Base-by-base conservation (phyloP, 2,888 invertebrate genomes). In the Rugalucina vietnamica region DNA sequence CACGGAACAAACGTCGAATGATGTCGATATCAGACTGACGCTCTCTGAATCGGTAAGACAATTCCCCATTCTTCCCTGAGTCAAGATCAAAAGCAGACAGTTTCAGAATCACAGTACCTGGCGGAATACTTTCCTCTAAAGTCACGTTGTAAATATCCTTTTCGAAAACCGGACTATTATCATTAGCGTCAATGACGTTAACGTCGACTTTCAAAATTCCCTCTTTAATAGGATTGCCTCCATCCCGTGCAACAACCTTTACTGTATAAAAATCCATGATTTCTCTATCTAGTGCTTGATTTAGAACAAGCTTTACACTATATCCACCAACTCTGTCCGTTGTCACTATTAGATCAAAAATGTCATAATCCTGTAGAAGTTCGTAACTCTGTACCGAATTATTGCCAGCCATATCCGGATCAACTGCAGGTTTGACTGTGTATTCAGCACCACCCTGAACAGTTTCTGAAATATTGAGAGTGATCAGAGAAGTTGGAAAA, bases 11-110 rank as follows among this genome's bases (percentile, higher is more conserved):
- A 10, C 78, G 36, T 14, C 79, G 80, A 36, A 90, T 88, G 12
- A 79, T 87, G 21, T 86, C 88, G 43, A 84, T 86, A 50, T 89
- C 80, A 0, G 85, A 71, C 73, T 88, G 88, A 12, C 82, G 80
- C 12, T 85, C 87, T 37, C 90, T 90, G 50, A 94, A 95, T 91
- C 94, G 94, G 91, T 95, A 96, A 4, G 93, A 91, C 10, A 96
- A 93, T 73, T 95, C 94, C 12, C 95, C 97, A 93, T 98, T 98
- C 8, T 96, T 96, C 3, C 98, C 98, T 87, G 97, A 96, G 93
- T 99, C 99, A 50, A 96, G 96, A 94, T 99, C 99, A 1, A 96
- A 96, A 0, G 99, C 98, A 14, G 96, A 96, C 0, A 99, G 97
- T 36, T 84, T 85, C 27, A 91, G 50, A 29, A 93, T 89, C 24